phyloP scores from a whole-genome alignment of 2,888 invertebrate genomes.

The Diadromus collaris region DNA sequence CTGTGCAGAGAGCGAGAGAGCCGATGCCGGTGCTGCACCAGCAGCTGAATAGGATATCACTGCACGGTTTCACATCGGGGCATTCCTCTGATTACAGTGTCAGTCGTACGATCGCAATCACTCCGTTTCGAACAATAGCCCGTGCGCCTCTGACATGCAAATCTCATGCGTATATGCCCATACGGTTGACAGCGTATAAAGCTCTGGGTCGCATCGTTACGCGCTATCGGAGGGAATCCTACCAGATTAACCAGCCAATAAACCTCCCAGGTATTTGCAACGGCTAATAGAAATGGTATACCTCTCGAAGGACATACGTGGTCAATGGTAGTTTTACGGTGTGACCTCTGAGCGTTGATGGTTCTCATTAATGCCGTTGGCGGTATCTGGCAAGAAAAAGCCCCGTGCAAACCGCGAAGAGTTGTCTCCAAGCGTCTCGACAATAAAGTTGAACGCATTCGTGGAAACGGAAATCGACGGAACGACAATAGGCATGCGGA shows the following conservation, averaged over 20 bases:
- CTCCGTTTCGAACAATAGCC: constrained; percentile 51
- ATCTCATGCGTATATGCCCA: constrained; percentile 30
- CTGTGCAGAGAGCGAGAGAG: constrained; percentile 9
- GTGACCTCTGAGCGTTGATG: not conserved
- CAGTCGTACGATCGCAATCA: constrained; percentile 54
- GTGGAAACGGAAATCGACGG: constrained; percentile 16
- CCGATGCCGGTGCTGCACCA: constrained; percentile 12
- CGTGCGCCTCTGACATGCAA: constrained; percentile 44
- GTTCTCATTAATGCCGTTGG: not conserved
- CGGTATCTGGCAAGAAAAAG: not conserved
- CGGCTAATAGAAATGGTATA: constrained; percentile 7
- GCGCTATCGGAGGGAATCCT: constrained; percentile 11
- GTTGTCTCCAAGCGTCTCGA: not conserved
- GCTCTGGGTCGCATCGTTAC: not conserved
- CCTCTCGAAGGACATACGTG: not conserved
- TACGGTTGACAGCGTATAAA: not conserved
- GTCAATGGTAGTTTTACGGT: not conserved
- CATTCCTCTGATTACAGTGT: constrained; percentile 55
- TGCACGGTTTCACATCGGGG: constrained; percentile 39
- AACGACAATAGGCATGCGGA: constrained; percentile 25
- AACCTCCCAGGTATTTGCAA: not conserved
- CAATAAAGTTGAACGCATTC: constrained; percentile 8
- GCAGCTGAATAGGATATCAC: constrained; percentile 44
- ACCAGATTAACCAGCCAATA: constrained; percentile 10
- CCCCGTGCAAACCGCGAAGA: not conserved